Conservation (phyloP, 2,888 invertebrate genomes). For the Trichogramma evanescens region DNA sequence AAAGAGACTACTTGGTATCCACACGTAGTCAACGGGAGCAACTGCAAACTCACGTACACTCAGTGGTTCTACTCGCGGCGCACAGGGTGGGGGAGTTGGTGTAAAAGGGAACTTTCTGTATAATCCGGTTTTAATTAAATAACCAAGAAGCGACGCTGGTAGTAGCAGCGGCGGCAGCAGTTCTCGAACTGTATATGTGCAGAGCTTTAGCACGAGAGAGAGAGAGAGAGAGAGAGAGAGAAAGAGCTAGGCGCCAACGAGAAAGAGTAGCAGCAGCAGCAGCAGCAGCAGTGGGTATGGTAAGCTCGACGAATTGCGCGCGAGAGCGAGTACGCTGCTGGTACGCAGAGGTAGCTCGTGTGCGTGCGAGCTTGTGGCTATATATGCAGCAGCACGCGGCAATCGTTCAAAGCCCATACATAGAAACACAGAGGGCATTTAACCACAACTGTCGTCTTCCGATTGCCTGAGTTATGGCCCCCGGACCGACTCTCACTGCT, state of each 20-base stretch:
- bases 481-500: neutral
- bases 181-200: slow-evolving; percentile 1
- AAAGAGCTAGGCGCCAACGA: neutral
- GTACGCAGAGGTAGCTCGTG: neutral
- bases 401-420: slow-evolving; percentile 15
- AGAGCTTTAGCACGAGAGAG: neutral
- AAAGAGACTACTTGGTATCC: no score
- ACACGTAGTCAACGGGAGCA: no score
- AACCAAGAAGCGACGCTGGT: slow-evolving; percentile 23
- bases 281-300: neutral
- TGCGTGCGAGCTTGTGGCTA: neutral
- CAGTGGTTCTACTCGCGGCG: neutral
- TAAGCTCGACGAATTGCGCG: slow-evolving; percentile 4
- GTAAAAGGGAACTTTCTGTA: slow-evolving; percentile 22
- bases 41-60: no score
- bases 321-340: slow-evolving; percentile 6
- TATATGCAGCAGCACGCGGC: slow-evolving; percentile 12
- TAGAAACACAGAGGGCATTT: slow-evolving; percentile 38
- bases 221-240: no score
- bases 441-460: slow-evolving; percentile 45
- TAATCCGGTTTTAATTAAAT: slow-evolving; percentile 47
- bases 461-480: slow-evolving; percentile 37
- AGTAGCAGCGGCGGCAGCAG: neutral
- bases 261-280: slow-evolving; percentile 11
- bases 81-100: slow-evolving; percentile 2